Evolutionary conservation across 30 jellyfish, hydroid and myxozoan genomes (phyloP).

Genomic region (Aurelia sp.): DNA sequence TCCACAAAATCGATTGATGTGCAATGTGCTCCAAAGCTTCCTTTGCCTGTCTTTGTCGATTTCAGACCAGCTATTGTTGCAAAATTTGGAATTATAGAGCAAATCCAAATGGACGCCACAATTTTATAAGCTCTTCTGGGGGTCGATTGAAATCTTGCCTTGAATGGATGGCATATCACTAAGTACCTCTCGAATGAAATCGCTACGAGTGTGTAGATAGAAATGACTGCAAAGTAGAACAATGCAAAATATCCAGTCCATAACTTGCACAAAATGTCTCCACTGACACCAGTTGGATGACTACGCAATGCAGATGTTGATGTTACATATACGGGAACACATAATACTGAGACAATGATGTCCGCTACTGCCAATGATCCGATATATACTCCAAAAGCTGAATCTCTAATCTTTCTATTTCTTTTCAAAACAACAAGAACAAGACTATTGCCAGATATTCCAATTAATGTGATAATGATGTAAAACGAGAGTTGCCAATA

Average conservation of each 20-base stretch:
- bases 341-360: too few species aligned
- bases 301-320: too few species aligned
- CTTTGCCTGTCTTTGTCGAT: slow-evolving; percentile 4
- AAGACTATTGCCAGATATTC: too few species aligned
- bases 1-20: not conserved
- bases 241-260: slow-evolving; percentile 45
- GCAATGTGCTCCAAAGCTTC: slow-evolving; percentile 60
- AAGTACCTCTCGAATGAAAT: slow-evolving; percentile 37
- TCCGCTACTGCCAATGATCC: too few species aligned
- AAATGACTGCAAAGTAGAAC: slow-evolving; percentile 47
- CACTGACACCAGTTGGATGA: slow-evolving; percentile 19
- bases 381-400: too few species aligned
- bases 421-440: too few species aligned
- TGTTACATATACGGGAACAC: too few species aligned
- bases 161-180: slow-evolving; percentile 50
- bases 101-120: slow-evolving; percentile 32
- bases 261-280: slow-evolving; percentile 51
- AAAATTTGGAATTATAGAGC: slow-evolving; percentile 26
- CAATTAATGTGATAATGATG: too few species aligned
- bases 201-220: slow-evolving; percentile 47
- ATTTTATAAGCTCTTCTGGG: slow-evolving; percentile 16
- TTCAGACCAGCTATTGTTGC: slow-evolving; percentile 27
- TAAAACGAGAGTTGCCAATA: too few species aligned
- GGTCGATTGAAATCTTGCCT: slow-evolving; percentile 29
- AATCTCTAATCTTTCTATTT: too few species aligned